Base-by-base conservation (phyloP, 2,797 vertebrate genomes). In the Chelidonichthys spinosus region DNA sequence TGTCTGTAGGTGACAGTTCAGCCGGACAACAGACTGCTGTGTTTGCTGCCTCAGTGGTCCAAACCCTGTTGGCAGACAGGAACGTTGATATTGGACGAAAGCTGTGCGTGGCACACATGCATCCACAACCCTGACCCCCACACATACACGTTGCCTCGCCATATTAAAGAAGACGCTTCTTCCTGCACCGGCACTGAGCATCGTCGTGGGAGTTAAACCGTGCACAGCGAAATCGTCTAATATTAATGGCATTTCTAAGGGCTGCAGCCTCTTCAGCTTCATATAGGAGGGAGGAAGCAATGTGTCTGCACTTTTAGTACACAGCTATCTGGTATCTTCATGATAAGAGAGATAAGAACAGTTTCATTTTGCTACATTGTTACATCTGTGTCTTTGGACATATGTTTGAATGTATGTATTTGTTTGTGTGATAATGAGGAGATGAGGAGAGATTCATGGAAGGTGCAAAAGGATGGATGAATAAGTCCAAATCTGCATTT, bases 1-100 rank as follows among this genome's bases (percentile, higher is more conserved):
- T 65, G 70, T 63, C 61, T 9, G 62, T 61, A 76, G 68, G 69
- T 69, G 68, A 74, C 59, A 61, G 71, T 76, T 83, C 43, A 79
- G 60, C 13, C 50, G 66, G 65, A 52, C 47, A 60, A 50, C 55
- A 61, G 43, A 63, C 70, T 68, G 46, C 53, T 37, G 47, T 61
- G 58, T 70, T 82, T 83, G 54, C 46, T 69, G 69, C 44, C 72
- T 64, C 73, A 74, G 52, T 68, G 63, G 53, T 13, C 47, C 55
- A 61, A 73, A 76, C 17, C 47, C 36, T 36, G 60, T 50, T 81
- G 71, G 35, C 66, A 78, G 74, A 42, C 32, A 40, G 32, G 5
- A 54, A 47, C 11, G 6, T 60, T 78, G 61, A 75, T 33, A 56
- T 58, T 58, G 17, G 56, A 13, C 17, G 42, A 71, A 56, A 50